A percentile compares a stretch with the other conserved stretches of the same genome.
These are phyloP conservation scores for Therioaphis trifolii DNA, from an alignment of 2,888 invertebrate species.

Conservation along the genomic window DNA sequence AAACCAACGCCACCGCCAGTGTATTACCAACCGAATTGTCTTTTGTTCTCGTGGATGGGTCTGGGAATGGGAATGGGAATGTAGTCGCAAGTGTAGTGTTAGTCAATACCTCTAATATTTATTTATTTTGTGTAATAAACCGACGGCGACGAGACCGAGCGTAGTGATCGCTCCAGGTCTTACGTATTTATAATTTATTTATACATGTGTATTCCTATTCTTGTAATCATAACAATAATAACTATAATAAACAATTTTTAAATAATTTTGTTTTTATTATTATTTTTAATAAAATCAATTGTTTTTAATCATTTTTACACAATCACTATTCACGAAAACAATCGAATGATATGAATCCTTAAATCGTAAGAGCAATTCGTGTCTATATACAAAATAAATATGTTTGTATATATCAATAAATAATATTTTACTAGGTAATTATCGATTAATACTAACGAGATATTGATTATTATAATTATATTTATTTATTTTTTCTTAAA, in stretches of 20 bases:
- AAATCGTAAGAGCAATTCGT: constrained; percentile 62
- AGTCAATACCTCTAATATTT: not conserved
- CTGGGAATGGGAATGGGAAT: constrained; percentile 5
- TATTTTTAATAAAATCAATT: constrained; percentile 62
- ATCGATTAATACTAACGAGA: constrained; percentile 62
- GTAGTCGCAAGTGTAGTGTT: not conserved
- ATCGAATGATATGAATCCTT: constrained; percentile 63
- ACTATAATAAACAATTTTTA: constrained; percentile 35
- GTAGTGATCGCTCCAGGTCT: too few relatives aligned
- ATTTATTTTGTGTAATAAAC: too few relatives aligned
- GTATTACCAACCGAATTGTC: constrained; percentile 52
- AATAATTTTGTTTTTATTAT: constrained; percentile 60
- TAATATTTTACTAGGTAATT: constrained; percentile 61
- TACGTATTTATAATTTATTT: not conserved
- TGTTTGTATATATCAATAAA: constrained; percentile 59
- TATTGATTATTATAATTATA: constrained; percentile 62
- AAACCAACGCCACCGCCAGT: constrained; percentile 56
- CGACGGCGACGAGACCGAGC: not conserved
- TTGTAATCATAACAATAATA: not conserved
- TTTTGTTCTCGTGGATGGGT: constrained; percentile 57
- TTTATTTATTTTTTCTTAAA: constrained; percentile 57
- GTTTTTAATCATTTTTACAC: constrained; percentile 56
- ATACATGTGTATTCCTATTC: not conserved
- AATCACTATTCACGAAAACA: constrained; percentile 61
- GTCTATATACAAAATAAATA: constrained; percentile 63